Evolutionary conservation across 2,888 invertebrate genomes (phyloP), one percentile per base, ranked within the genome.

Genomic region (Metellina segmentata): DNA sequence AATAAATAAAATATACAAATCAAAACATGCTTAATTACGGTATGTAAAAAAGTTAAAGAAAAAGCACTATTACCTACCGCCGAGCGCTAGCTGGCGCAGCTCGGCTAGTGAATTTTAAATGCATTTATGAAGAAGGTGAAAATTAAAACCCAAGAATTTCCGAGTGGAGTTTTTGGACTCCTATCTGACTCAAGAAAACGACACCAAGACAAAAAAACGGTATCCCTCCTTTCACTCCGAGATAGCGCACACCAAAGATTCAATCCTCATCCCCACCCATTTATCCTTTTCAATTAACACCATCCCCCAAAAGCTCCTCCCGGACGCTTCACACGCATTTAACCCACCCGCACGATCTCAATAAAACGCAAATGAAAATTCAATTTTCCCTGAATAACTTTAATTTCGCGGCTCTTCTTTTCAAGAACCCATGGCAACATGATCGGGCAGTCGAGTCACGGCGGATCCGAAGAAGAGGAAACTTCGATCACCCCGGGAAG

Each of bases 361-460:
- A 61, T 61, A 61, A 61, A 61, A 61, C 61, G 61, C 61, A 61
- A 61, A 61, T 61, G 61, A 16, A 61, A 61, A 61, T 61, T 61
- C 61, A 61, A 61, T 61, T 61, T 61, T 16, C 61, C 61, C 1
- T 61, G 13, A 11, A 61, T 61, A 16, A 61, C 61, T 61, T 61
- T 61, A 61, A 61, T 61, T 34, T 61, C 61, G 16, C 11, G 61
- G 13, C 61, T 61, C 61, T 61, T 16, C 74, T 48, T 70, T 11
- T 70, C 8, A 70, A 16, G 0, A 19, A 8, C 20, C 11, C 20
- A n/a, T 81, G n/a, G 34, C 70, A 70, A 77, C 71, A 19, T 13
- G 51, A 53, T 89, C 77, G 20, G 74, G 69, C 77, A 89, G 69
- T 77, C 89, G 34, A 53, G 89, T 89, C 89, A 89, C 89, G 89